Percentiles rank a stretch among this genome's conserved stretches.
Conservation (phyloP, 2,888 invertebrate genomes). For the Dexiosoma caninum region DNA sequence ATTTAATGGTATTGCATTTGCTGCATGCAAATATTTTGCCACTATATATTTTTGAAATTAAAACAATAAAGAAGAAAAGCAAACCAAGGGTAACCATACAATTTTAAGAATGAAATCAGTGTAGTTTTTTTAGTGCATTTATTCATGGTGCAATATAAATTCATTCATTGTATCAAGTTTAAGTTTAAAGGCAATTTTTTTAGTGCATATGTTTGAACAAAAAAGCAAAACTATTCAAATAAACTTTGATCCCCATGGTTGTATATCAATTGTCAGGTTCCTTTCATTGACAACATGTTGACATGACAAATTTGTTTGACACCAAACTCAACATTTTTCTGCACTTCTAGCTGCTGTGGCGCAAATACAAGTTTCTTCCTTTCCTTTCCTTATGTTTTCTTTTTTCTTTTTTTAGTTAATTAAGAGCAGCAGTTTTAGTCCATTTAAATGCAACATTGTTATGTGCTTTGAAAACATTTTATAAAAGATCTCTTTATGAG, state of each 20-base stretch:
- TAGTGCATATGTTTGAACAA: not conserved
- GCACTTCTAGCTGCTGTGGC: not conserved
- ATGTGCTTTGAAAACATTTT: conserved; percentile 19
- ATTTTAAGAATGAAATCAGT: conserved; percentile 47
- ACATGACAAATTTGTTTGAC: conserved; percentile 65
- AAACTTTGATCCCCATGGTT: conserved; percentile 58
- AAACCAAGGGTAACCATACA: not conserved
- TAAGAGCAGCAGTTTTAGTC: not conserved
- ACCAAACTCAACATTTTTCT: conserved; percentile 22
- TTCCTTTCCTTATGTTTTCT: conserved; percentile 2
- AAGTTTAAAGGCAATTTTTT: conserved; percentile 34
- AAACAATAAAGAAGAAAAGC: too few species aligned
- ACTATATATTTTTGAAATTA: conserved; percentile 7
- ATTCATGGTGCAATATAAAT: not conserved
- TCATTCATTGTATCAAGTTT: conserved; percentile 60
- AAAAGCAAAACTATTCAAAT: conserved; percentile 27
- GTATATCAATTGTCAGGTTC: conserved; percentile 60
- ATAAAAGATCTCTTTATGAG: conserved; percentile 53
- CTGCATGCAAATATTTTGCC: conserved; percentile 55
- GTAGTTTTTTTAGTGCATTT: not conserved
- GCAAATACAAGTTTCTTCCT: not conserved
- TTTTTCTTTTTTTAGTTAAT: not conserved
- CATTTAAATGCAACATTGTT: conserved; percentile 56
- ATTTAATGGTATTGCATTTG: conserved; percentile 34
- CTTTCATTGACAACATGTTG: conserved; percentile 59